Evolutionary conservation across 2,113 vertebrate species (phyloP).

Genomic region (Candoia aspera): DNA sequence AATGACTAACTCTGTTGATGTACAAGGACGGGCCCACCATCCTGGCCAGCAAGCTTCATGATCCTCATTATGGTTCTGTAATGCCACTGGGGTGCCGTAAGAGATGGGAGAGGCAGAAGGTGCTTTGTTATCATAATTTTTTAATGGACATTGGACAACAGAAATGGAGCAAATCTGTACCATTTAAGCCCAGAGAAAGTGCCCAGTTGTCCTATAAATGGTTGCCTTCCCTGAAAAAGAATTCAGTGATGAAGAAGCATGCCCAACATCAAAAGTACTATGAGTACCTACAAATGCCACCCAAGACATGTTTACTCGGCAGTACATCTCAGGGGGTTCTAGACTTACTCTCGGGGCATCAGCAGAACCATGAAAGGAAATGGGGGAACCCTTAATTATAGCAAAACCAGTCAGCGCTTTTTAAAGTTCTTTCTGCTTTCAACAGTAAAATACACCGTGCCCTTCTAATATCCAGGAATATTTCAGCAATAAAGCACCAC

Average conservation of each 20-base stretch:
- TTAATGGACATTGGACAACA: not conserved
- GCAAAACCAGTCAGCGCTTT: not conserved
- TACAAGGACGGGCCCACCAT: conserved; percentile 77
- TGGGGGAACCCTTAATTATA: not conserved
- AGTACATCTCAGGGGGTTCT: not conserved
- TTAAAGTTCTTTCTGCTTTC: not conserved
- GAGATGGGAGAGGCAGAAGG: conserved; percentile 40
- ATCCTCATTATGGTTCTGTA: conserved; percentile 59
- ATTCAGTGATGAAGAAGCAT: not conserved
- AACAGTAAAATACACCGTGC: too few species aligned
- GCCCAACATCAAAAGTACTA: not conserved
- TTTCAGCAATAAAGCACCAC: not conserved
- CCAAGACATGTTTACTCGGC: not conserved
- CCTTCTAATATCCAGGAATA: not conserved
- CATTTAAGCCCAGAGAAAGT: not conserved
- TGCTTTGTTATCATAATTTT: not conserved
- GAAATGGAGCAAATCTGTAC: not conserved
- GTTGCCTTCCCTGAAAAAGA: not conserved
- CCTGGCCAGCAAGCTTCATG: conserved; percentile 74
- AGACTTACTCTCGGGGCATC: not conserved
- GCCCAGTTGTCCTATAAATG: not conserved
- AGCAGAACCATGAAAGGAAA: not conserved
- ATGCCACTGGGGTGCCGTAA: conserved; percentile 84
- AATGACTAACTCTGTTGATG: conserved; percentile 85
- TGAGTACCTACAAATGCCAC: not conserved